phyloP scores from a whole-genome alignment of 1,140 invertebrate genomes.

The Lanistes nyassanus region DNA sequence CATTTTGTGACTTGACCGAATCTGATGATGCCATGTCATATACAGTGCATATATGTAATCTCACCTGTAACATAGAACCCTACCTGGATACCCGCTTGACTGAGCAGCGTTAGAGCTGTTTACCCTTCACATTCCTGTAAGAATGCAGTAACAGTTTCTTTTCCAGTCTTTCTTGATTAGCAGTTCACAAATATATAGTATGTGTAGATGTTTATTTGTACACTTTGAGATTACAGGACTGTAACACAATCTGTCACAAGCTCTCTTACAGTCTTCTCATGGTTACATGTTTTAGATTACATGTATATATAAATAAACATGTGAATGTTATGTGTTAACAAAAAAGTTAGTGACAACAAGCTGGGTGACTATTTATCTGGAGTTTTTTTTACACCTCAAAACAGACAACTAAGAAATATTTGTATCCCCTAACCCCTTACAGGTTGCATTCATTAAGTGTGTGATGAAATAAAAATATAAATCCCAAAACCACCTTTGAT shows the following conservation, averaged over 20 bases:
- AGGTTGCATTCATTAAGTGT: too few species aligned
- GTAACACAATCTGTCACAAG: too few species aligned
- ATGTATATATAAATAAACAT: constrained; percentile 26
- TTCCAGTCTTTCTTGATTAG: not conserved
- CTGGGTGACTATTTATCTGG: not conserved
- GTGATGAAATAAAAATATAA: too few species aligned
- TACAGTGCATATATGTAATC: too few species aligned
- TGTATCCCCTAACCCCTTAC: too few species aligned
- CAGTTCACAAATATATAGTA: not conserved
- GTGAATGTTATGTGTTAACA: not conserved
- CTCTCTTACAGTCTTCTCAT: too few species aligned
- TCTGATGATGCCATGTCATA: too few species aligned
- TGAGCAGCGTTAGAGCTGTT: not conserved
- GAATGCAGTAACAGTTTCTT: not conserved
- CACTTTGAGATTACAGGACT: not conserved
- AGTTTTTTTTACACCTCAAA: constrained; percentile 6
- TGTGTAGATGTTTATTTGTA: not conserved
- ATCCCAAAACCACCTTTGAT: too few species aligned
- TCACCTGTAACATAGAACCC: too few species aligned
- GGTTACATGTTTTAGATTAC: constrained; percentile 20
- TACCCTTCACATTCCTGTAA: not conserved
- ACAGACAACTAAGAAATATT: not conserved
- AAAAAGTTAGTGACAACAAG: constrained; percentile 2
- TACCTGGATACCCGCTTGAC: not conserved
- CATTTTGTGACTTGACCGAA: too few species aligned